Base-by-base conservation (phyloP, 2,797 vertebrate genomes). In the Sardinella longiceps region DNA sequence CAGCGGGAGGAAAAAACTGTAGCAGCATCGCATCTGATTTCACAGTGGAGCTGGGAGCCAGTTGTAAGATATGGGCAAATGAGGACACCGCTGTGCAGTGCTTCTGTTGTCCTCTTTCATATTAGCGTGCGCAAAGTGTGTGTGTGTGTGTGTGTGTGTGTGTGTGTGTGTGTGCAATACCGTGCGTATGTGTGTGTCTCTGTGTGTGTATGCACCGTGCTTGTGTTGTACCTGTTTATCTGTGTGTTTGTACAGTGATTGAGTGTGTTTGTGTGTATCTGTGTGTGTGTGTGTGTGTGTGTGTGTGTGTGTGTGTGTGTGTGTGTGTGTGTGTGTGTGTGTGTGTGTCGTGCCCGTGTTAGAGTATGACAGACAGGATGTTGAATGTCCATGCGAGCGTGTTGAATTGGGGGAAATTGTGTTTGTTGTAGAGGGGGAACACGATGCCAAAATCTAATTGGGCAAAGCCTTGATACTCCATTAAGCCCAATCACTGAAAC, bases 321-420 rank as follows among this genome's bases (percentile, higher is more conserved):
- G 30, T 14, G 60, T 14, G 25, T 25, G 60, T n/a, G n/a, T n/a
- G n/a, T n/a, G n/a, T n/a, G n/a, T n/a, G n/a, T n/a, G n/a, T n/a
- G n/a, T n/a, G n/a, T n/a, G n/a, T n/a, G n/a, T n/a, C n/a, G n/a
- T 43, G 43, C 43, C 43, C 48, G 12, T 50, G 43, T 48, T 48
- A 48, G 46, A 43, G 56, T 60, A 77, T 77, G 70, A 43, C 37
- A 43, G 70, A 23, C 70, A 77, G 37, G 70, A 77, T 77, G 70
- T 43, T 77, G 18, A 77, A 77, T 77, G 70, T 77, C 15, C 70
- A 10, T 5, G 70, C 9, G 37, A 77, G 70, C 70, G 23, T 77
- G 70, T 43, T 77, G 70, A 77, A 77, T 43, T 77, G 70, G 70
- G 70, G 70, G 70, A 77, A 77, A 77, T 43, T 77, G 70, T 77